phyloP scores from a whole-genome alignment of 2,797 vertebrate genomes.

The Spheniscus humboldti region DNA sequence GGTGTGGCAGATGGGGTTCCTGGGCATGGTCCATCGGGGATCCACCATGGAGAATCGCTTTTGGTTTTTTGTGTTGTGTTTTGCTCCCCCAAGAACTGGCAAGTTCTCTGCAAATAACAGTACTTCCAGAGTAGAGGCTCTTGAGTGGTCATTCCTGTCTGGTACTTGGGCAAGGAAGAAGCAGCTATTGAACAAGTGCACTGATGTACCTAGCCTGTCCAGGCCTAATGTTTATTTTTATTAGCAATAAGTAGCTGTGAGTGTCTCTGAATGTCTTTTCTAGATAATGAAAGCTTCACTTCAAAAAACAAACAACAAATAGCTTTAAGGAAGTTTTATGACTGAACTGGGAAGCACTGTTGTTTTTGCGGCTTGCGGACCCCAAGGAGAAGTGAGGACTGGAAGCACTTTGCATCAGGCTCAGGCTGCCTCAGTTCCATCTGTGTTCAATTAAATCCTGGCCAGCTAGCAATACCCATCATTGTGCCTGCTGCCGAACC shows the following conservation, averaged over 20 bases:
- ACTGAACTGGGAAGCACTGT: background rate
- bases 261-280: background rate
- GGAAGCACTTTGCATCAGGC: background rate
- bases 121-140: background rate
- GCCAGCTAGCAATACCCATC: background rate
- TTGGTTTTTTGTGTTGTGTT: background rate
- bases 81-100: background rate
- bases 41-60: background rate
- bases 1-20: background rate
- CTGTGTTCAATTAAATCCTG: conserved; percentile 21
- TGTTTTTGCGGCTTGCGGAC: background rate
- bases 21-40: background rate
- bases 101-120: background rate
- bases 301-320: background rate
- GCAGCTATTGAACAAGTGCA: background rate
- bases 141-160: background rate
- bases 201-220: background rate
- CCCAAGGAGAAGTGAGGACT: background rate
- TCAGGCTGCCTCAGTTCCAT: conserved; percentile 10
- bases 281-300: conserved; percentile 25
- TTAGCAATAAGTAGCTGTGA: background rate
- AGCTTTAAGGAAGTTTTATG: conserved; percentile 11
- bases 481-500: background rate
- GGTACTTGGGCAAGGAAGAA: background rate
- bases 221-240: background rate